A percentile compares a stretch with the other conserved stretches of the same genome.
These are phyloP conservation scores for Dinocampus coccinellae DNA, from an alignment of 2,888 invertebrate genomes.

Conservation along the genomic window DNA sequence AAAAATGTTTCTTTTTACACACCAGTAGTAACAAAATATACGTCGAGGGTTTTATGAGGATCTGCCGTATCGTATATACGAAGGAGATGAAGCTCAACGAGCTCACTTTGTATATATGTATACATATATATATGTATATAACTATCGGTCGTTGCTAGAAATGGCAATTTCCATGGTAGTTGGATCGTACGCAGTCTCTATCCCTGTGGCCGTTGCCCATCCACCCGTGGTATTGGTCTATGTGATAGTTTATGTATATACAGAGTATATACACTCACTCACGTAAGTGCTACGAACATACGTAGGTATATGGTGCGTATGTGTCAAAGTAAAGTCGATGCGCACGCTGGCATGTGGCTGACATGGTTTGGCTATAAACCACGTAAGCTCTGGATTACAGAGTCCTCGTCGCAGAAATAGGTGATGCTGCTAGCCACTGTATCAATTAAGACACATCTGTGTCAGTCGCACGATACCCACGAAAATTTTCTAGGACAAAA, in stretches of 20 bases:
- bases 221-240: conserved; percentile 37
- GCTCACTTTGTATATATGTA: conserved; percentile 18
- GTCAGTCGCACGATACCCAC: background rate
- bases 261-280: background rate
- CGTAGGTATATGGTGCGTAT: conserved; percentile 21
- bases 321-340: conserved; percentile 14
- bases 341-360: conserved; percentile 44
- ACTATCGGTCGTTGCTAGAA: conserved; percentile 1
- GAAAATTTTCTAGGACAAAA: background rate
- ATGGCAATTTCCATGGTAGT: conserved; percentile 33
- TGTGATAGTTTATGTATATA: conserved; percentile 4
- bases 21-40: conserved; percentile 5
- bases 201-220: conserved; percentile 34
- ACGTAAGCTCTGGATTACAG: conserved; percentile 61
- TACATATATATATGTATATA: conserved; percentile 2
- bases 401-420: conserved; percentile 56
- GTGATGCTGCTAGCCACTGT: conserved; percentile 46
- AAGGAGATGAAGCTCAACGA: conserved; percentile 35
- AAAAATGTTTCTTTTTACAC: conserved; percentile 1
- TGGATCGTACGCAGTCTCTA: conserved; percentile 30
- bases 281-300: background rate
- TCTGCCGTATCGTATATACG: conserved; percentile 15
- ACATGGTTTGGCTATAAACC: conserved; percentile 58
- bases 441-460: conserved; percentile 61
- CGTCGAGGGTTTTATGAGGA: conserved; percentile 6